These are phyloP conservation scores for Hippocampus zosterae DNA, from an alignment of 2,113 vertebrate species.

Conservation along the genomic window DNA sequence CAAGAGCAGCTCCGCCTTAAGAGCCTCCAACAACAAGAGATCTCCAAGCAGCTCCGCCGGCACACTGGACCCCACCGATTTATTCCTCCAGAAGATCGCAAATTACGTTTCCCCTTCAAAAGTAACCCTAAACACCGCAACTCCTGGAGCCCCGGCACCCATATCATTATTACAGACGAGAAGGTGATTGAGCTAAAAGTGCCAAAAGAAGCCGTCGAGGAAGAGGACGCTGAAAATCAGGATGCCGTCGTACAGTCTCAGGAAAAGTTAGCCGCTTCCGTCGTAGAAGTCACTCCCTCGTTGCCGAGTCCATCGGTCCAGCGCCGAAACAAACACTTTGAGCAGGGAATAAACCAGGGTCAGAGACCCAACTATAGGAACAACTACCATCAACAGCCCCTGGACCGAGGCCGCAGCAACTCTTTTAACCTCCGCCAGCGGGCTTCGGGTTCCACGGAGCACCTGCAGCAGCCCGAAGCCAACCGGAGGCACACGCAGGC, in stretches of 20 bases:
- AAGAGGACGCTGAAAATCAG: slow-evolving; percentile 71
- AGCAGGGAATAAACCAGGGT: slow-evolving; percentile 74
- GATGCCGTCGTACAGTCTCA: slow-evolving; percentile 29
- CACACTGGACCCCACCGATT: slow-evolving; percentile 88
- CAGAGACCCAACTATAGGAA: slow-evolving; percentile 59
- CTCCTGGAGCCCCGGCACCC: slow-evolving; percentile 95
- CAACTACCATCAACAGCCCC: slow-evolving; percentile 59
- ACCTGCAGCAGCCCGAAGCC: slow-evolving; percentile 61
- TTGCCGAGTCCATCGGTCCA: slow-evolving; percentile 67
- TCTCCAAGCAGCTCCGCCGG: slow-evolving; percentile 88
- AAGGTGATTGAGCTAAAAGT: slow-evolving; percentile 92
- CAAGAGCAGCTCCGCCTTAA: slow-evolving; percentile 92
- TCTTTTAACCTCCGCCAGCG: slow-evolving; percentile 84
- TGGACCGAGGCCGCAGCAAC: slow-evolving; percentile 87
- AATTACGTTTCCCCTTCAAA: slow-evolving; percentile 94
- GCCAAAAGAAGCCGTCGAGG: slow-evolving; percentile 81
- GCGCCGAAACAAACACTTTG: slow-evolving; percentile 66
- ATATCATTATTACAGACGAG: slow-evolving; percentile 95
- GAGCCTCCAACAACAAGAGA: slow-evolving; percentile 94
- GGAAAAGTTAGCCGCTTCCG: slow-evolving; percentile 50
- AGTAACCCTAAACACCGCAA: slow-evolving; percentile 95
- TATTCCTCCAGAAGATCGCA: slow-evolving; percentile 94
- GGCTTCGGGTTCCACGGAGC: slow-evolving; percentile 72
- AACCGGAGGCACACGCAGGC: slow-evolving; percentile 66
- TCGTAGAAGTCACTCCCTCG: slow-evolving; percentile 66